Base-by-base conservation (phyloP, 2,888 invertebrate genomes). In the Cheilosia vulpina region DNA sequence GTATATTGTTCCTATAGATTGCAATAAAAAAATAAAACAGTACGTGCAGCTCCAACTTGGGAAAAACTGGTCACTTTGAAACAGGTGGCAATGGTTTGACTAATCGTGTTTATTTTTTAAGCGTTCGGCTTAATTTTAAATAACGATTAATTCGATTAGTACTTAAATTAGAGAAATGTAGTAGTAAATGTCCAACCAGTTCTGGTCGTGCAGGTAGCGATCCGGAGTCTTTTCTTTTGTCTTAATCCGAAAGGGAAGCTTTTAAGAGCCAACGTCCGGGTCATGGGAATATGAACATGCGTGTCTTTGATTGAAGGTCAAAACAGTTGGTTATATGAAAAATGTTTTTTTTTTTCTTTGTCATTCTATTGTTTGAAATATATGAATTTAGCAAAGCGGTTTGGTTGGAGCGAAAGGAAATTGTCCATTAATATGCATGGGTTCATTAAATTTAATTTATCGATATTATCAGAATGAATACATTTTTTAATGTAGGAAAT, bases 241-340 rank as follows among this genome's bases (percentile, higher is more conserved):
- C 19, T 21, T 5, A n/a, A 47, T 4, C 38, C 7, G n/a, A 50
- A 38, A 17, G 19, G 15, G 17, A 65, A 43, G 6, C 43, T 6
- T 24, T 11, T 24, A 60, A 17, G 41, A 68, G 27, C 9, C 19
- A 21, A 15, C 13, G 62, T 60, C 62, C 62, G 52, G 72, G 60
- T 72, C 62, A 62, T 53, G 60, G 50, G 15, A 50, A 57, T 19
- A n/a, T 15, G 15, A 1, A 19, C 27, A 60, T 72, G 60, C 62
- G 52, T 72, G 52, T 43, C 15, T 41, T n/a, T 21, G 24, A 47
- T 43, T 52, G 62, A 72, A 62, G 60, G 60, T 43, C 72, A 53
- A 41, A 19, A 0, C 43, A 41, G 27, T 50, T 62, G 27, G 17
- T 41, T 11, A 50, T 24, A 45, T 7, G 7, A 45, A 45, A 7